Evolutionary conservation across 2,888 invertebrate species (phyloP).

Genomic region (Idaea dimidiata): DNA sequence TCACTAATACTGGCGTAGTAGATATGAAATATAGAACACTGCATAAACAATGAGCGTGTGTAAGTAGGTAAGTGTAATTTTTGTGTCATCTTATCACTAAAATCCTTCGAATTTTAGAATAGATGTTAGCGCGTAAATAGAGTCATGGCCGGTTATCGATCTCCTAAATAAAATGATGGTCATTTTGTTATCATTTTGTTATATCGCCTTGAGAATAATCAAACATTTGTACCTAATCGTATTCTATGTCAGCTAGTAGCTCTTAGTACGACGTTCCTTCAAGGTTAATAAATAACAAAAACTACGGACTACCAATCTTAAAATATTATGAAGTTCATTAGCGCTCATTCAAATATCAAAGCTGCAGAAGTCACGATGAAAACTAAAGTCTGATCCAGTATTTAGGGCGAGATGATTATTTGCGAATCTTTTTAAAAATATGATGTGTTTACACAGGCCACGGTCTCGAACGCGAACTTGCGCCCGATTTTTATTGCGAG

Average conservation of each 20-base stretch:
- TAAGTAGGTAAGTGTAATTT: conserved; percentile 35
- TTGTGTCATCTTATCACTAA: conserved; percentile 67
- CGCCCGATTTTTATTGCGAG: conserved; percentile 68
- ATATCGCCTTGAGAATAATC: conserved; percentile 51
- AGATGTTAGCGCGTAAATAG: conserved; percentile 55
- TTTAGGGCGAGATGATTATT: conserved; percentile 24
- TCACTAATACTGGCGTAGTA: conserved; percentile 51
- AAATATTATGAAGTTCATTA: neutral
- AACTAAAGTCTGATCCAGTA: conserved; percentile 19
- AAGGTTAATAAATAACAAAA: conserved; percentile 11
- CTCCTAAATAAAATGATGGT: conserved; percentile 69
- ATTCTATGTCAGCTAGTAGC: conserved; percentile 13
- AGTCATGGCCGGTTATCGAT: conserved; percentile 78
- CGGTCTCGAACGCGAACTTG: conserved; percentile 71
- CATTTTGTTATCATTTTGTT: conserved; percentile 58
- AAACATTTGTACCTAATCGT: conserved; percentile 35
- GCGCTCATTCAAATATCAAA: conserved; percentile 14
- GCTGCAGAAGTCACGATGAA: conserved; percentile 13
- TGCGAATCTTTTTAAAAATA: conserved; percentile 39
- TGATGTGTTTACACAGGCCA: conserved; percentile 52
- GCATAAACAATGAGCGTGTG: conserved; percentile 23
- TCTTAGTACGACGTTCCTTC: conserved; percentile 6
- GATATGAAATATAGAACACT: conserved; percentile 39
- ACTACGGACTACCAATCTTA: neutral
- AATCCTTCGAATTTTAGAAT: conserved; percentile 65